These are phyloP conservation scores for Notothenia rossii DNA, from an alignment of 2,113 vertebrate species.

Conservation along the genomic window DNA sequence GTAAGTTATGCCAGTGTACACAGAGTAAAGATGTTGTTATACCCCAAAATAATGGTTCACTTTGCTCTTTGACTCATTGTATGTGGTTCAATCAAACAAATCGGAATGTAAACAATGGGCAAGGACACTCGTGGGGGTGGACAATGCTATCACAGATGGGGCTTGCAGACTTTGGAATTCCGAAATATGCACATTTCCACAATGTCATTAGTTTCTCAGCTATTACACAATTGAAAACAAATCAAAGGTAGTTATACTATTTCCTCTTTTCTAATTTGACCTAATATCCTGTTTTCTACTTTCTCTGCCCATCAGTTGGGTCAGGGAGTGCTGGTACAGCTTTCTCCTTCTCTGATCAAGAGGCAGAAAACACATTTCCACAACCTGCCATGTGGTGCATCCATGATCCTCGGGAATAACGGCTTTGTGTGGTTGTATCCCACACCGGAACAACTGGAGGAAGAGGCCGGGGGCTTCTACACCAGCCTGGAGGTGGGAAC, in stretches of 20 bases:
- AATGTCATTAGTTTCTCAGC: not conserved
- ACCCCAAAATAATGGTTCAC: not conserved
- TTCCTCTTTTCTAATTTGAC: not conserved
- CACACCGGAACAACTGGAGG: conserved; percentile 88
- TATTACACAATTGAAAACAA: not conserved
- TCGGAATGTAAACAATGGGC: not conserved
- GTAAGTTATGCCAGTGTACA: conserved; percentile 75
- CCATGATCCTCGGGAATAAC: conserved; percentile 95
- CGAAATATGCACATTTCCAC: not conserved
- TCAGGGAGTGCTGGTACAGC: conserved; percentile 94
- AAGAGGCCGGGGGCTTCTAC: conserved; percentile 91
- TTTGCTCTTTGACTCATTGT: not conserved
- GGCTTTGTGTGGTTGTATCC: conserved; percentile 97
- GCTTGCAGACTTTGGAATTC: not conserved
- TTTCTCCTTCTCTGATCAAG: conserved; percentile 94
- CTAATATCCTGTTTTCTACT: not conserved
- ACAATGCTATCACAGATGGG: not conserved
- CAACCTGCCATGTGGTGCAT: conserved; percentile 93
- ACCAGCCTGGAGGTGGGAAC: conserved; percentile 89
- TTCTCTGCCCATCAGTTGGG: conserved; percentile 85
- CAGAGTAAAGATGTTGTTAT: not conserved
- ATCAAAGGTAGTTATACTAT: not conserved
- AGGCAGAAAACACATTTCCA: conserved; percentile 98
- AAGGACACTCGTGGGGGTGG: not conserved
- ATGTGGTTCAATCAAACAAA: not conserved